phyloP scores from a whole-genome alignment of 2,888 invertebrate species.

The Ceriagrion tenellum region DNA sequence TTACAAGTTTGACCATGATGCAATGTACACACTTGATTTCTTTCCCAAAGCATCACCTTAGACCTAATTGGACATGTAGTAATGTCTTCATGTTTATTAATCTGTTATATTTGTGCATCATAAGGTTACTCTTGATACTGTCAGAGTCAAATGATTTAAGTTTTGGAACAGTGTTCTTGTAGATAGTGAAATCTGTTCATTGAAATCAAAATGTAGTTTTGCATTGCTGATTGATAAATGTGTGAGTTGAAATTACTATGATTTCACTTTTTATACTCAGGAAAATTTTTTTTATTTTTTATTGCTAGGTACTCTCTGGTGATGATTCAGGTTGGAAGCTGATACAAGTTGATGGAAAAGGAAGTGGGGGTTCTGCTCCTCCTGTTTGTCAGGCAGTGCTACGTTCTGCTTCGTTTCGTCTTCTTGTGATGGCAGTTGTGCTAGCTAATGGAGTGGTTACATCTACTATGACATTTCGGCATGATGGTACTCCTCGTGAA shows the following conservation, averaged over 20 bases:
- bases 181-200: too few species aligned
- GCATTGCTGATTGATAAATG: background rate
- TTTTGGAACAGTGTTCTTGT: too few species aligned
- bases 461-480: constrained; percentile 96
- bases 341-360: constrained; percentile 97
- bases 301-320: constrained; percentile 89
- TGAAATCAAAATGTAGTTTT: background rate
- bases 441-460: constrained; percentile 97
- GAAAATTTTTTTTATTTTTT: constrained; percentile 70
- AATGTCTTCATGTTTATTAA: too few species aligned
- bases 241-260: background rate
- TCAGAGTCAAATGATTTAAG: too few species aligned
- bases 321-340: constrained; percentile 98
- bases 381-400: constrained; percentile 91
- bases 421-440: constrained; percentile 96
- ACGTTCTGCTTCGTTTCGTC: constrained; percentile 94
- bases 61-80: too few species aligned
- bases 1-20: too few species aligned
- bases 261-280: background rate
- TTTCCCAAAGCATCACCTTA: too few species aligned
- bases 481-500: constrained; percentile 90
- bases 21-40: too few species aligned
- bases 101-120: too few species aligned
- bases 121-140: too few species aligned
- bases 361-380: constrained; percentile 92